Evolutionary conservation across 1,140 invertebrate genomes (phyloP).

Genomic region (Augochlora pura): DNA sequence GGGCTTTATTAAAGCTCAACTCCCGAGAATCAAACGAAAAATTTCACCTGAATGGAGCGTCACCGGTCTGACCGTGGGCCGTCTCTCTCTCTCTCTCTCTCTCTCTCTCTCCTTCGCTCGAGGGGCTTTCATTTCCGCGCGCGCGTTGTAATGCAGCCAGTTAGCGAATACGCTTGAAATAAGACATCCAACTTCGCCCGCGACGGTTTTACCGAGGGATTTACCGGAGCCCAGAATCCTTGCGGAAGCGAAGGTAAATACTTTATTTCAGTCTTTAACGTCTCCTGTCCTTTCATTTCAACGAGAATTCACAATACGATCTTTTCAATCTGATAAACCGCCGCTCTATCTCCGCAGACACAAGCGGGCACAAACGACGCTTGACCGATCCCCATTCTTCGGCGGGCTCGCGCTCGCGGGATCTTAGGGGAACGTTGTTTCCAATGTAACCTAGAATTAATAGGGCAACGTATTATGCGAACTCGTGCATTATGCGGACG

Average conservation of each 20-base stretch:
- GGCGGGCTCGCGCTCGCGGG: background rate
- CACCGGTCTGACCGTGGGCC: constrained; percentile 8
- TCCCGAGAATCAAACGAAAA: constrained; percentile 43
- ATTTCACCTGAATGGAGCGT: constrained; percentile 53
- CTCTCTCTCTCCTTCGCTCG: constrained; percentile 11
- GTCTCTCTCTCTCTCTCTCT: background rate
- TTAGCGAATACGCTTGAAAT: constrained; percentile 41
- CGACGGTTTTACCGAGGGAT: constrained; percentile 20
- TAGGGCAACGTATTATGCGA: background rate
- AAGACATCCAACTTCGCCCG: constrained; percentile 27
- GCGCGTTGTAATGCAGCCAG: constrained; percentile 34
- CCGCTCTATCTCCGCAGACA: background rate
- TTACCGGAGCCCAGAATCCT: background rate
- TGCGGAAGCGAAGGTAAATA: constrained; percentile 2
- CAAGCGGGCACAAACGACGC: background rate
- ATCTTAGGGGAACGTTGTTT: background rate
- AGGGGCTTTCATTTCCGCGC: background rate
- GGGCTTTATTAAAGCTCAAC: constrained; percentile 59
- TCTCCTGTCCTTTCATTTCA: background rate
- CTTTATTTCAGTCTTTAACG: constrained; percentile 33
- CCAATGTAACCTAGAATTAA: constrained; percentile 14
- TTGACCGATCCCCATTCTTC: background rate
- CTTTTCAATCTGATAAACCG: constrained; percentile 18
- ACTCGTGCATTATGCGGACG: background rate
- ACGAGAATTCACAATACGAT: constrained; percentile 13